Conservation (phyloP, 92 coral and sea anemone species). For the Anthopleura xanthogrammica region DNA sequence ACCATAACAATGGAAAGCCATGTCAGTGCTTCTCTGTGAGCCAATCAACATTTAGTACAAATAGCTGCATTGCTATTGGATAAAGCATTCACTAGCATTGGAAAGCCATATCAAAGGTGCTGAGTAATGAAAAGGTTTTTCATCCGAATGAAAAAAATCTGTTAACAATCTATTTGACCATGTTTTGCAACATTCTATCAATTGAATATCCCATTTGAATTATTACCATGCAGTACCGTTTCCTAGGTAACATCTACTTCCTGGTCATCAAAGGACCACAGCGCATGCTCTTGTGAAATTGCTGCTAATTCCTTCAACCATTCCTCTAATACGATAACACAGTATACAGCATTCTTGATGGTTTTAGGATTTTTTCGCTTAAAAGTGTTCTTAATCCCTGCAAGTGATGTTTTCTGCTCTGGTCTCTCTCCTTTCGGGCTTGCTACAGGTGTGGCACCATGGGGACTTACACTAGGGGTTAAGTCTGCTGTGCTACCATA, state of each 20-base stretch:
- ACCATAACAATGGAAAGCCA: too few relatives aligned
- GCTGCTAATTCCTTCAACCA: slow-evolving; percentile 99
- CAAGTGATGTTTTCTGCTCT: slow-evolving; percentile 19
- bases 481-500: slow-evolving; percentile 72
- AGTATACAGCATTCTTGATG: slow-evolving; percentile 90
- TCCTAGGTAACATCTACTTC: slow-evolving; percentile 19
- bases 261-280: slow-evolving; percentile 57
- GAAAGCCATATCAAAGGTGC: too few relatives aligned
- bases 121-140: too few relatives aligned
- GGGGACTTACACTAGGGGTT: slow-evolving; percentile 40
- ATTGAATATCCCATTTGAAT: neutral
- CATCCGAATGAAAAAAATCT: too few relatives aligned
- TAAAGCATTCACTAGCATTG: too few relatives aligned
- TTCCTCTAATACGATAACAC: slow-evolving; percentile 89
- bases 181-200: neutral
- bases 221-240: neutral
- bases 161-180: neutral
- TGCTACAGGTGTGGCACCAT: slow-evolving; percentile 22
- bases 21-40: too few relatives aligned
- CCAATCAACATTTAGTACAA: too few relatives aligned
- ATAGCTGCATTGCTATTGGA: too few relatives aligned
- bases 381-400: slow-evolving; percentile 55
- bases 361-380: slow-evolving; percentile 75
- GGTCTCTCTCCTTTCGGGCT: slow-evolving; percentile 23
- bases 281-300: slow-evolving; percentile 92